These are phyloP conservation scores for Agrotis clavis DNA, from an alignment of 2,888 invertebrate genomes.

Conservation along the genomic window DNA sequence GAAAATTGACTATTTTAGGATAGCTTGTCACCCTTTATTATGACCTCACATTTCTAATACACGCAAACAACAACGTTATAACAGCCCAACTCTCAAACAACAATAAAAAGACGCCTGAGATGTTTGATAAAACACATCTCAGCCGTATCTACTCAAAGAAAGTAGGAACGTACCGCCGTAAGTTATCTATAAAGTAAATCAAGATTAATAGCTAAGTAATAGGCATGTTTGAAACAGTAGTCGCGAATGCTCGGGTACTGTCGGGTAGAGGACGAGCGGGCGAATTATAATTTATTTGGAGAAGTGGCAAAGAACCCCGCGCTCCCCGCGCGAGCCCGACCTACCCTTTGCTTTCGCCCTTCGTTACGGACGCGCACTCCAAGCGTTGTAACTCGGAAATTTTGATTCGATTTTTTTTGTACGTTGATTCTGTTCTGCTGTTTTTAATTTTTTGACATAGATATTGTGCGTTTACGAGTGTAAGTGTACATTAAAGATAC, in stretches of 20 bases:
- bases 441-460: too few relatives aligned
- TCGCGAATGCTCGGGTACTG: conserved; percentile 74
- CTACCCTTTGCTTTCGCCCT: conserved; percentile 92
- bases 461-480: too few relatives aligned
- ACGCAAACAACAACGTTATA: conserved; percentile 6
- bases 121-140: conserved; percentile 41
- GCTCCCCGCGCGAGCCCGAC: conserved; percentile 80
- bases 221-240: conserved; percentile 81
- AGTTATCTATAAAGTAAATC: conserved; percentile 71
- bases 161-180: conserved; percentile 35
- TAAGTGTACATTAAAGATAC: too few relatives aligned
- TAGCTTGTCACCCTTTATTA: background rate
- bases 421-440: background rate
- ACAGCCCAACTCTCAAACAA: conserved; percentile 28
- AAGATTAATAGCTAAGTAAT: conserved; percentile 78
- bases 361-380: conserved; percentile 85
- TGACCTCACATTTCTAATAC: background rate
- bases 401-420: conserved; percentile 15
- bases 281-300: conserved; percentile 92
- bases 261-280: conserved; percentile 80
- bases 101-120: conserved; percentile 43
- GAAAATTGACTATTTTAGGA: background rate
- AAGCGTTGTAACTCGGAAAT: conserved; percentile 82
- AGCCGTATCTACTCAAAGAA: conserved; percentile 34
- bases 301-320: conserved; percentile 89